A percentile compares a stretch with the other conserved stretches of the same genome.
phyloP scores from a whole-genome alignment of 2,888 invertebrate species.

The Drosophila infuscata region DNA sequence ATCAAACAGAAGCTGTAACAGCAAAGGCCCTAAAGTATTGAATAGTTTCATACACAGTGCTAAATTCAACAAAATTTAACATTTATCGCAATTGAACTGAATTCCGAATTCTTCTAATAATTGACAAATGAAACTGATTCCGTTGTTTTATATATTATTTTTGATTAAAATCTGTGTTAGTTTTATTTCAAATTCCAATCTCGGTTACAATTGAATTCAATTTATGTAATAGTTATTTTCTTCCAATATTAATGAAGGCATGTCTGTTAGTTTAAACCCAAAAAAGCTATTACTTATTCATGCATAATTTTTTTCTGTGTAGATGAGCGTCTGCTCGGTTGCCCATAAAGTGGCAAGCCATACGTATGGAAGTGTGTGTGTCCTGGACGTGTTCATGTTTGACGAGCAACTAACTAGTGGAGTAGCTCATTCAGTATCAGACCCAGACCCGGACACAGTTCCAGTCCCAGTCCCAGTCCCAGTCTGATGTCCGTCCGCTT shows the following conservation, averaged over 20 bases:
- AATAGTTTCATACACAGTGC: conserved; percentile 6
- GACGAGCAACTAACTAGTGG: conserved; percentile 73
- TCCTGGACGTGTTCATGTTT: conserved; percentile 51
- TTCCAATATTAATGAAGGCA: not conserved
- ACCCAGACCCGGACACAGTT: not conserved
- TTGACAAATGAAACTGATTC: not conserved
- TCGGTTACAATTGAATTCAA: not conserved
- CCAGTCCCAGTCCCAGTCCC: not conserved
- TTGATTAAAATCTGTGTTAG: not conserved
- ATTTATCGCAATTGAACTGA: not conserved
- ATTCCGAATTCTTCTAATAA: not conserved
- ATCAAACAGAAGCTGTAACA: conserved; percentile 73
- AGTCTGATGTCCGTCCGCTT: not conserved
- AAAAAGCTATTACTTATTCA: not conserved
- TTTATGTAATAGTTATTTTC: not conserved
- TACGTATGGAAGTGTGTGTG: conserved; percentile 1
- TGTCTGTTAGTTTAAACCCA: not conserved
- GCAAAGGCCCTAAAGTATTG: conserved; percentile 35
- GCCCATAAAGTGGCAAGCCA: conserved; percentile 10
- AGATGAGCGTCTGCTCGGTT: conserved; percentile 1
- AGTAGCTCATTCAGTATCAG: conserved; percentile 20
- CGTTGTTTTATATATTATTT: not conserved
- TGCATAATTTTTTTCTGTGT: conserved; percentile 4
- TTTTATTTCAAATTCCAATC: not conserved
- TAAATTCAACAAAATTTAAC: not conserved